These are phyloP conservation scores for Ornithorhynchus anatinus DNA, from an alignment of 2,113 vertebrate genomes.

Conservation along the genomic window DNA sequence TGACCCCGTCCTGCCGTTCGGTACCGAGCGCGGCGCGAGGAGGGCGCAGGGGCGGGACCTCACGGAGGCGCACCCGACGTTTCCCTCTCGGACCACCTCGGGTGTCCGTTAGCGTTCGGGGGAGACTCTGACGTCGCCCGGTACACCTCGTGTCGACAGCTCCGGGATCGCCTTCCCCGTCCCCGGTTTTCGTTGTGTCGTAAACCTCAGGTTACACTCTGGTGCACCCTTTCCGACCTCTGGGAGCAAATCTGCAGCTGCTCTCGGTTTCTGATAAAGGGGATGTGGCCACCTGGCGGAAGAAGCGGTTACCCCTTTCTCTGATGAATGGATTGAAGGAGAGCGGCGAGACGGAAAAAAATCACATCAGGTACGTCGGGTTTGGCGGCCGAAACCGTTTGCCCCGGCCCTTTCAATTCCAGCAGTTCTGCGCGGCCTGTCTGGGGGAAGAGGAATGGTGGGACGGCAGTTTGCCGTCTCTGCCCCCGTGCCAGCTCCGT, in stretches of 20 bases:
- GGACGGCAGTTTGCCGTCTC: no score
- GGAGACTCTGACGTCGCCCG: no score
- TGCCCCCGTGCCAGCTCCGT: no score
- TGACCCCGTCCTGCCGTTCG: no score
- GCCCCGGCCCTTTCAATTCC: neutral
- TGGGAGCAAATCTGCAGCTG: constrained; percentile 77
- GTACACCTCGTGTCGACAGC: no score
- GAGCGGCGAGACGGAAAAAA: constrained; percentile 60
- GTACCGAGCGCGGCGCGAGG: no score
- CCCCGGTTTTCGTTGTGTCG: neutral
- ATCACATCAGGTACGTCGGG: constrained; percentile 79
- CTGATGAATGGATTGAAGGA: constrained; percentile 48
- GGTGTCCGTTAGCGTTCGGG: no score
- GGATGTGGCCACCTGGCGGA: constrained; percentile 78
- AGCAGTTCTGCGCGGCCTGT: neutral
- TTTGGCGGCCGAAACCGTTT: neutral
- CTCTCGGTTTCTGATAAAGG: constrained; percentile 71
- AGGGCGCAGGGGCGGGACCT: no score
- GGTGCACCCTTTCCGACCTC: constrained; percentile 81
- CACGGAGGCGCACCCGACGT: no score
- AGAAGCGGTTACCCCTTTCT: constrained; percentile 69
- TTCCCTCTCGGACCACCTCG: no score
- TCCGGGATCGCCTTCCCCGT: no score
- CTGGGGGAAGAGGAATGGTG: no score
- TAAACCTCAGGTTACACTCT: constrained; percentile 74